Evolutionary conservation across 2,113 vertebrate species (phyloP).

Genomic region (Cheilinus undulatus): DNA sequence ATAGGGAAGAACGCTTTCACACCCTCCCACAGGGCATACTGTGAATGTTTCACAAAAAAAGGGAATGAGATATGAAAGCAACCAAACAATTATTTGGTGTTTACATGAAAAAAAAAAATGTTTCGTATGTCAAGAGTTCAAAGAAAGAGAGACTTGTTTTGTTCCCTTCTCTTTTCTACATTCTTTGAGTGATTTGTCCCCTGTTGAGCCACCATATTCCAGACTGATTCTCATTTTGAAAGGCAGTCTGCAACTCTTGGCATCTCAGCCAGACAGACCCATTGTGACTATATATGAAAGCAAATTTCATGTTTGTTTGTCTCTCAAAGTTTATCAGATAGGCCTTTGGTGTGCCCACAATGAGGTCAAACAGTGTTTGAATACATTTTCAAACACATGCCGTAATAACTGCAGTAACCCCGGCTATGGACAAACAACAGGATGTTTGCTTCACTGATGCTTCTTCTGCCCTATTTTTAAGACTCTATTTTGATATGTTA

Average conservation of each 20-base stretch:
- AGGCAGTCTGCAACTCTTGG: constrained; percentile 27
- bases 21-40: constrained; percentile 60
- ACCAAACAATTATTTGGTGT: constrained; percentile 69
- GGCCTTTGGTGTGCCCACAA: constrained; percentile 5
- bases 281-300: constrained; percentile 36
- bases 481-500: constrained; percentile 60
- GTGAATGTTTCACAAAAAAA: constrained; percentile 64
- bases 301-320: constrained; percentile 35
- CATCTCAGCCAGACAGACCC: constrained; percentile 13
- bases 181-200: constrained; percentile 50
- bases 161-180: constrained; percentile 18
- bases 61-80: constrained; percentile 55
- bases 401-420: constrained; percentile 16
- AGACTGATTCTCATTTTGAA: constrained; percentile 46
- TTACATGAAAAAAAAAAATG: constrained; percentile 41
- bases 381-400: constrained; percentile 17
- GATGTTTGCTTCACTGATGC: constrained; percentile 14
- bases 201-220: constrained; percentile 37
- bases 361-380: constrained; percentile 46
- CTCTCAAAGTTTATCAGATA: constrained; percentile 35
- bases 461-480: constrained; percentile 46
- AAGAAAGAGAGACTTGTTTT: constrained; percentile 48
- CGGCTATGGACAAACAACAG: constrained; percentile 8
- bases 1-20: constrained; percentile 61
- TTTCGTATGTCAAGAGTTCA: constrained; percentile 52